A percentile compares a stretch with the other conserved stretches of the same genome.
phyloP scores from a whole-genome alignment of 2,888 invertebrate species.

The Cheilosia vernalis region DNA sequence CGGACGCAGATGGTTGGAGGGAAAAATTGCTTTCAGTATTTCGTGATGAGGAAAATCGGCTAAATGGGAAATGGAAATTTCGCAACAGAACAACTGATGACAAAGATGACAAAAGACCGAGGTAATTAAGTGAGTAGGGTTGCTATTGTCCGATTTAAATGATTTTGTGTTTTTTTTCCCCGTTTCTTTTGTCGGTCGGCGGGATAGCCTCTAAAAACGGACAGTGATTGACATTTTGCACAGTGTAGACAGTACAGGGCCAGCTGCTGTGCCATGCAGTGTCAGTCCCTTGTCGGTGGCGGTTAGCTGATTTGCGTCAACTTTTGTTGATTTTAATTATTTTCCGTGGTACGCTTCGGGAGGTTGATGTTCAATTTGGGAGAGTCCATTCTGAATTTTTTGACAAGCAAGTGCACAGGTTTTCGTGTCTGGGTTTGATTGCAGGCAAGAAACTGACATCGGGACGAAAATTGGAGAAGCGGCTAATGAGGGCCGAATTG shows the following conservation, averaged over 20 bases:
- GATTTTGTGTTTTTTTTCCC: slow-evolving; percentile 9
- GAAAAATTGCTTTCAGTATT: slow-evolving; percentile 59
- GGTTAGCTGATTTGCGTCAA: background rate
- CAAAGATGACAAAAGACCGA: slow-evolving; percentile 65
- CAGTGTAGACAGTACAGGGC: background rate
- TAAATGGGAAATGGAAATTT: slow-evolving; percentile 39
- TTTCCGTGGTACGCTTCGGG: no score
- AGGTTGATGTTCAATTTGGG: background rate
- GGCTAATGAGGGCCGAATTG: no score
- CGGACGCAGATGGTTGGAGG: slow-evolving; percentile 36
- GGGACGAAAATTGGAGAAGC: no score
- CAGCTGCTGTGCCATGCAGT: background rate
- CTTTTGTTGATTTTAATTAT: background rate
- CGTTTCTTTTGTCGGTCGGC: background rate
- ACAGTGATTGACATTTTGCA: slow-evolving; percentile 52
- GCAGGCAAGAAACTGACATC: no score
- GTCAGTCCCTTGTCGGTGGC: background rate
- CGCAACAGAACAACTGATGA: slow-evolving; percentile 59
- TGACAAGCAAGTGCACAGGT: no score
- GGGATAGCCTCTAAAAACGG: background rate
- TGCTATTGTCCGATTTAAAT: slow-evolving; percentile 51
- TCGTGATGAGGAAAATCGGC: slow-evolving; percentile 18
- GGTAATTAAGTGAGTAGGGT: slow-evolving; percentile 68
- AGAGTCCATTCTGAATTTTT: background rate
- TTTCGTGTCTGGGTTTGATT: no score